Evolutionary conservation across 2,888 invertebrate species (phyloP), one percentile per base, ranked within the genome.

Genomic region (Himalopsyche anomala): DNA sequence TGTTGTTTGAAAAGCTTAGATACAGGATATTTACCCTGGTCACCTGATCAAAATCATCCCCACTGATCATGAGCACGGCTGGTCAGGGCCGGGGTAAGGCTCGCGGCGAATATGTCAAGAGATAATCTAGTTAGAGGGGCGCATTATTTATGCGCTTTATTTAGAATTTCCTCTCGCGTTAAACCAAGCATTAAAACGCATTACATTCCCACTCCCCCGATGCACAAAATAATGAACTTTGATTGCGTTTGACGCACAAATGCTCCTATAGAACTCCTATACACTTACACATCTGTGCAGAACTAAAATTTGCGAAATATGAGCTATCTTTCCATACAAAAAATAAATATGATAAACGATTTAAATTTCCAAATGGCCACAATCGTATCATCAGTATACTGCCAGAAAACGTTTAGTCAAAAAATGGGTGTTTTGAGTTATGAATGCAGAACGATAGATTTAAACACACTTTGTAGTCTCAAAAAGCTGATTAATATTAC

Each of bases 111-210:
- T 74, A 74, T 74, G 74, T 74, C 36, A 56, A 80, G 82, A 85
- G 87, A 87, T 86, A 87, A 87, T 87, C 87, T 87, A 45, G 86
- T 87, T 87, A 86, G 54, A 84, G 86, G 87, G 38, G 80, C 80
- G 86, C 81, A 84, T 88, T 88, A 87, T 88, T 88, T 86, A 88
- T 87, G 87, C 84, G 74, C 84, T 84, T 85, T 88, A 87, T 88
- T 88, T 88, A 84, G 87, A 87, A 84, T 85, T 87, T 85, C 85
- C 86, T 85, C 86, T 85, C 88, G 85, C 84, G 88, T 86, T 86
- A 88, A 88, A 87, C 88, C 88, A 85, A 85, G 88, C 87, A 88
- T 87, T 85, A 87, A 88, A 88, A 86, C 86, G 88, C 88, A 88
- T 86, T 86, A 84, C 80, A 51, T 81, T 40, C 42, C 82, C 81